Conservation (phyloP, 2,113 vertebrate genomes). For the Ptyas mucosa region DNA sequence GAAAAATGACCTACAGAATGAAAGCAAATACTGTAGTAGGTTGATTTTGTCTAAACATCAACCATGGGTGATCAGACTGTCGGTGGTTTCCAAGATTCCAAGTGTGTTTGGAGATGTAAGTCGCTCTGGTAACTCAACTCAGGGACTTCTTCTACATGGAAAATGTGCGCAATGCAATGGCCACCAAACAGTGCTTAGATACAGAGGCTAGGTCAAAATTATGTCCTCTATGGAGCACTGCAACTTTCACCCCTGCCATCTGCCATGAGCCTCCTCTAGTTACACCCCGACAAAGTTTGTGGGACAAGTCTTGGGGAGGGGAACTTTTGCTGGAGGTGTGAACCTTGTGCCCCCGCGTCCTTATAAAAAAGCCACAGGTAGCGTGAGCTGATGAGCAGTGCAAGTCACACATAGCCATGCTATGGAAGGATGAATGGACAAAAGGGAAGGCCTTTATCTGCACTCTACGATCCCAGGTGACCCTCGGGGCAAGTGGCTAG, state of each 20-base stretch:
- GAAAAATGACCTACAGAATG: background rate
- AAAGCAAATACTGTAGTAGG: background rate
- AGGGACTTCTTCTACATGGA: background rate
- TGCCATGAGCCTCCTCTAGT: background rate
- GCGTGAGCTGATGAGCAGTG: background rate
- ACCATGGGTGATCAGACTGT: background rate
- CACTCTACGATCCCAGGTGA: background rate
- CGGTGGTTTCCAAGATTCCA: background rate
- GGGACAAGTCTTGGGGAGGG: background rate
- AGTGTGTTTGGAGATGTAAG: background rate
- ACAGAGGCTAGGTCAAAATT: background rate
- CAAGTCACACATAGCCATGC: background rate
- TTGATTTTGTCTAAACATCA: background rate
- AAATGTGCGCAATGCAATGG: background rate
- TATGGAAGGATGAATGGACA: background rate
- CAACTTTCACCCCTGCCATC: background rate
- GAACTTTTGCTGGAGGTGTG: background rate
- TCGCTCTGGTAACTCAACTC: too few relatives aligned
- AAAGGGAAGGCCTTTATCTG: constrained; percentile 28
- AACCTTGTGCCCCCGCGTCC: rapidly evolving
- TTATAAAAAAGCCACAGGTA: background rate
- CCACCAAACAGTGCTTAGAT: background rate
- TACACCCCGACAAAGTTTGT: background rate
- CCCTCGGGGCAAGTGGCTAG: constrained; percentile 22
- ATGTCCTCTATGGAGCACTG: background rate